Conservation (phyloP, 1,140 invertebrate genomes). For the Achroia grisella region DNA sequence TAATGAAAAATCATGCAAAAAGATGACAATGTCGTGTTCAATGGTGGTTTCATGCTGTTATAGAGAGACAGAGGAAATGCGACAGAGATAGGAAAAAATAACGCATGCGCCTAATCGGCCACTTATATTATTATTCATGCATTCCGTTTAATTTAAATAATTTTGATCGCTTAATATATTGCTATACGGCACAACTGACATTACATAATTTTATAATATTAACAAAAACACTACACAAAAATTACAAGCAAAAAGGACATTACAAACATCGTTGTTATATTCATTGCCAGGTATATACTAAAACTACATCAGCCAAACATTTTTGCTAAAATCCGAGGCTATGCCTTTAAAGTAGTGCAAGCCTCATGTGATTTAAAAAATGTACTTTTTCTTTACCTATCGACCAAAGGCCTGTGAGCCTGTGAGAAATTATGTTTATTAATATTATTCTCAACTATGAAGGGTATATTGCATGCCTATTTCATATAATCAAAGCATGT, state of each 20-base stretch:
- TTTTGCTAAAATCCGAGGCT: background rate
- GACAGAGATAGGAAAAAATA: slow-evolving; percentile 15
- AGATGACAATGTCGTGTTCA: background rate
- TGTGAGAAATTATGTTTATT: slow-evolving; percentile 20
- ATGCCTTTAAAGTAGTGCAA: background rate
- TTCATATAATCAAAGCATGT: background rate
- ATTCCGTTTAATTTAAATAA: slow-evolving; percentile 15
- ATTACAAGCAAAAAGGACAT: slow-evolving; percentile 17
- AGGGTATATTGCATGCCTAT: background rate
- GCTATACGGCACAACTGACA: slow-evolving; percentile 25
- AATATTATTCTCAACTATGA: background rate
- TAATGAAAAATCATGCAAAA: slow-evolving; percentile 1
- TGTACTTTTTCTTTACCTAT: slow-evolving; percentile 37
- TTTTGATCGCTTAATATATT: slow-evolving; percentile 55
- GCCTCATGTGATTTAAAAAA: slow-evolving; percentile 4
- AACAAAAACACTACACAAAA: slow-evolving; percentile 19
- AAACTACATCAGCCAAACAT: slow-evolving; percentile 9
- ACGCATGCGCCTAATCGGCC: slow-evolving; percentile 12
- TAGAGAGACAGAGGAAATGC: background rate
- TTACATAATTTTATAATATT: slow-evolving; percentile 18
- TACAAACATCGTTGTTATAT: slow-evolving; percentile 33
- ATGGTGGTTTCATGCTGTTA: slow-evolving; percentile 3
- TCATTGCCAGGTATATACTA: slow-evolving; percentile 17
- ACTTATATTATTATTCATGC: slow-evolving; percentile 20
- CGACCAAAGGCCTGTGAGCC: slow-evolving; percentile 35